Percentiles rank a stretch among this genome's conserved stretches.
Conservation (phyloP, 2,888 invertebrate species). For the Acanthopleura granulata region DNA sequence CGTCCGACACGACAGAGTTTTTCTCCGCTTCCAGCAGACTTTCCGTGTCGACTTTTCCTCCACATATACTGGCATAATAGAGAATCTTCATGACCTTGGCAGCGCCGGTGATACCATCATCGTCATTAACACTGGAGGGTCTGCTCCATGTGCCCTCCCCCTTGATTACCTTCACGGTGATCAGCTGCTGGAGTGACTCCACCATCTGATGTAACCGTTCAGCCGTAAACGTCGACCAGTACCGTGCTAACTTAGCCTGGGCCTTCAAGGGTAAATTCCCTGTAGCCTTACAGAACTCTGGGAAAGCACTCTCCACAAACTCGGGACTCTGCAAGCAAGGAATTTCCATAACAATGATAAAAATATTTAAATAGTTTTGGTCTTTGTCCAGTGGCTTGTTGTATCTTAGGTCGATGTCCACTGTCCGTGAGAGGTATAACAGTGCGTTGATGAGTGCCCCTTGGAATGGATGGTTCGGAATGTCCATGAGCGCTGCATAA, state of each 20-base stretch:
- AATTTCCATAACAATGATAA: constrained; percentile 84
- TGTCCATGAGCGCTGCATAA: constrained; percentile 74
- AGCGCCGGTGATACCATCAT: constrained; percentile 85
- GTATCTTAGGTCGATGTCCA: constrained; percentile 80
- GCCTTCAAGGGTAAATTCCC: constrained; percentile 80
- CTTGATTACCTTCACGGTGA: constrained; percentile 81
- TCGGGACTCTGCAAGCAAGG: constrained; percentile 76
- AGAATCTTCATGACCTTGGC: constrained; percentile 86
- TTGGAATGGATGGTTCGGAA: constrained; percentile 72
- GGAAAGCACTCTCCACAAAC: constrained; percentile 85
- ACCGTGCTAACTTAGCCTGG: constrained; percentile 84
- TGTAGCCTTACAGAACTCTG: constrained; percentile 79
- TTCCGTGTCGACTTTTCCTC: constrained; percentile 74
- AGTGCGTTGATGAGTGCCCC: constrained; percentile 83
- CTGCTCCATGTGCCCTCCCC: constrained; percentile 74
- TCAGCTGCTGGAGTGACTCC: constrained; percentile 82
- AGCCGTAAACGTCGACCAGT: constrained; percentile 77
- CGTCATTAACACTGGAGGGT: constrained; percentile 83
- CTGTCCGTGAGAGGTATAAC: constrained; percentile 79
- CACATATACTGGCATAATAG: constrained; percentile 86
- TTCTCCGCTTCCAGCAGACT: constrained; percentile 60
- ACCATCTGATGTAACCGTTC: constrained; percentile 52
- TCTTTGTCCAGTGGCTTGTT: constrained; percentile 69
- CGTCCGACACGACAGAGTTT: constrained; percentile 42
- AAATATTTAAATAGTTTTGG: constrained; percentile 74